A percentile compares a stretch with the other conserved stretches of the same genome.
These are phyloP conservation scores for Meloidogyne hapla DNA, from an alignment of 1,140 invertebrate species.

Conservation along the genomic window DNA sequence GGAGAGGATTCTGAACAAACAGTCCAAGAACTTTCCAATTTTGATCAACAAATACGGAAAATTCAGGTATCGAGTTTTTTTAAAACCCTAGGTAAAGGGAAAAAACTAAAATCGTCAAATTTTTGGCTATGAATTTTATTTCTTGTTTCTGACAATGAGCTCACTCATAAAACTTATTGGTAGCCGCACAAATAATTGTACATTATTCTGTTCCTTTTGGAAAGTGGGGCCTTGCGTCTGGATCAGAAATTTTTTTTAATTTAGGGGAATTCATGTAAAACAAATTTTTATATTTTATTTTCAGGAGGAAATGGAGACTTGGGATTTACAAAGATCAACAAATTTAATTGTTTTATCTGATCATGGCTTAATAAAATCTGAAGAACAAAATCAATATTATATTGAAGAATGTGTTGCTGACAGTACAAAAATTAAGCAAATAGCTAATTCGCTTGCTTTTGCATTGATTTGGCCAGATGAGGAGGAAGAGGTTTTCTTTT, in stretches of 20 bases:
- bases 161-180: too few species aligned
- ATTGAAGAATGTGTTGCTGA: constrained; percentile 61
- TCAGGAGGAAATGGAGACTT: constrained; percentile 55
- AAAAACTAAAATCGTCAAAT: too few species aligned
- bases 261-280: neutral
- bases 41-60: constrained; percentile 50
- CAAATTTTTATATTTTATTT: constrained; percentile 6
- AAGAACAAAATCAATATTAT: constrained; percentile 61
- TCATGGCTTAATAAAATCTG: constrained; percentile 53
- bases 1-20: constrained; percentile 51
- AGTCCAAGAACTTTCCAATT: constrained; percentile 48
- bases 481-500: constrained; percentile 45
- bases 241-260: too few species aligned
- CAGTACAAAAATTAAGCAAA: constrained; percentile 53
- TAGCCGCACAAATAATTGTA: too few species aligned
- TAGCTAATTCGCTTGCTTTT: constrained; percentile 60
- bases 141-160: too few species aligned
- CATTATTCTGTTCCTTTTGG: too few species aligned
- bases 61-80: constrained; percentile 34
- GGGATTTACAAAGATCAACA: constrained; percentile 49
- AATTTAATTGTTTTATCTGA: constrained; percentile 62
- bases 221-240: too few species aligned
- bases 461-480: constrained; percentile 56
- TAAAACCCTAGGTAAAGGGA: too few species aligned
- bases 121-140: too few species aligned